A percentile compares a stretch with the other conserved stretches of the same genome.
phyloP scores from a whole-genome alignment of 2,888 invertebrate species.

The Petrolisthes manimaculis region DNA sequence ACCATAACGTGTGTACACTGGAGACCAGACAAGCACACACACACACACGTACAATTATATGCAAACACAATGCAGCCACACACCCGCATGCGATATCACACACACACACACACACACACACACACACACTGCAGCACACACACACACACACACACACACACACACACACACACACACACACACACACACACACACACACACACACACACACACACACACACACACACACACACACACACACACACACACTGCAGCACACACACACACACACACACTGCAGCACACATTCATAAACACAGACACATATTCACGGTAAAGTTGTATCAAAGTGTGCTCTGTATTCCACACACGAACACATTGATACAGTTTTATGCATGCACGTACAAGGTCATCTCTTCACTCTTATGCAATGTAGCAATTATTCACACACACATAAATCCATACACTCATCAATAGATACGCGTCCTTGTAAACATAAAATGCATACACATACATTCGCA shows the following conservation, averaged over 20 bases:
- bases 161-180: conserved; percentile 26
- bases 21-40: background rate
- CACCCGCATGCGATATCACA: background rate
- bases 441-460: no score
- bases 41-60: background rate
- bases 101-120: conserved; percentile 20
- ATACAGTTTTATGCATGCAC: no score
- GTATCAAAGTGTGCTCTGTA: no score
- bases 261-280: background rate
- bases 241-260: conserved; percentile 9
- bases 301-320: no score
- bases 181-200: conserved; percentile 26
- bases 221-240: conserved; percentile 26
- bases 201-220: conserved; percentile 26
- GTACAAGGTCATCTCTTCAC: no score
- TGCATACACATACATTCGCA: no score
- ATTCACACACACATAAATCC: no score
- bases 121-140: conserved; percentile 9
- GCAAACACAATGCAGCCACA: conserved; percentile 4
- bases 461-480: no score
- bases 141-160: conserved; percentile 26
- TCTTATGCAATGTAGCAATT: no score
- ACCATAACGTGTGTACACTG: background rate
- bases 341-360: no score
- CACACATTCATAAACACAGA: background rate